A percentile compares a stretch with the other conserved stretches of the same genome.
These are phyloP conservation scores for Diploscapter pachys DNA, from an alignment of 1,140 invertebrate genomes.

Conservation along the genomic window DNA sequence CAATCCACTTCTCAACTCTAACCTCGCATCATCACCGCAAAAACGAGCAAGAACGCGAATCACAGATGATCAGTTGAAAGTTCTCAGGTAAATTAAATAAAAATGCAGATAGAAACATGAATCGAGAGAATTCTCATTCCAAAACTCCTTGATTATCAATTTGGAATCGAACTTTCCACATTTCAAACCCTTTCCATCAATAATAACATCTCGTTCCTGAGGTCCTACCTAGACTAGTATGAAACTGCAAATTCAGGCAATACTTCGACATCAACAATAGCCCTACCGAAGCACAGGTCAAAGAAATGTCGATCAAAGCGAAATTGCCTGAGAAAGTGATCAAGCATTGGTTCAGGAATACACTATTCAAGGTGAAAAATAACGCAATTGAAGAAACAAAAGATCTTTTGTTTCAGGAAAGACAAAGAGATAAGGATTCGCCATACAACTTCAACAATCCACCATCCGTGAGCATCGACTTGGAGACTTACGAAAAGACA, in stretches of 20 bases:
- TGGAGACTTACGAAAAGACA: constrained; percentile 98
- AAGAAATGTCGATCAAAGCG: constrained; percentile 91
- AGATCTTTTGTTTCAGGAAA: constrained; percentile 65
- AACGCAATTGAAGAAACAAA: neutral
- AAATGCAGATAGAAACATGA: no score
- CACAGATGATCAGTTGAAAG: constrained; percentile 95
- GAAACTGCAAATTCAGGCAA: constrained; percentile 63
- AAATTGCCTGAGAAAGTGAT: constrained; percentile 83
- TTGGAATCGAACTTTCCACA: no score
- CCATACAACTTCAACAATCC: constrained; percentile 99
- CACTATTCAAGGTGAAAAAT: constrained; percentile 77
- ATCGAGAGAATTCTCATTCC: no score
- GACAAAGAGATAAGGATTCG: constrained; percentile 97
- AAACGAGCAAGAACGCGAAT: constrained; percentile 95
- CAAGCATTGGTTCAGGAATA: constrained; percentile 79
- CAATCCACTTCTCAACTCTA: constrained; percentile 6
- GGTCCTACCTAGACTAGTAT: no score
- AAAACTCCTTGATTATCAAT: no score
- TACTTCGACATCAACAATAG: constrained; percentile 99
- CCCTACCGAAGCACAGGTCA: constrained; percentile 98
- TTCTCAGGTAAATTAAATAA: constrained; percentile 64
- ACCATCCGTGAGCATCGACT: constrained; percentile 66
- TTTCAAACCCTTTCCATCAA: no score
- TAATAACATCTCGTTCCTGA: no score
- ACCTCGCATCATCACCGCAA: constrained; percentile 67